Evolutionary conservation across 2,797 vertebrate species (phyloP), one percentile per base, ranked within the genome.

Genomic region (Sebastes diaconus): DNA sequence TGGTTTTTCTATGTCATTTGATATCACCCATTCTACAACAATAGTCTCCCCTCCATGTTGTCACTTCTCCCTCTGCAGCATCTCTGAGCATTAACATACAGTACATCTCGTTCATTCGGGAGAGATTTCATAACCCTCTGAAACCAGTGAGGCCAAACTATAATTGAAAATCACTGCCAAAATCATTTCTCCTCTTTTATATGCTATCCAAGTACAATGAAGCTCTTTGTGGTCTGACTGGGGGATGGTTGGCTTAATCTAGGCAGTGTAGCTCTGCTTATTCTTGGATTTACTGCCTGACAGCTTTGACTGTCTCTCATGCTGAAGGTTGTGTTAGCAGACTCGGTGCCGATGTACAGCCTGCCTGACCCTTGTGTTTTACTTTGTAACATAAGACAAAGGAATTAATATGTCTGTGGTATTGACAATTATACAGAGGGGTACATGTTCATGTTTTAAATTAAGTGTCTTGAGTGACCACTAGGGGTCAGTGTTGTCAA

Each of bases 401-500:
- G 59, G 73, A 84, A 83, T 91, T 85, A 75, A 66, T 67, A 46
- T 30, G 25, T 71, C 69, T 76, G 67, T 42, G 29, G 54, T 68
- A 77, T 46, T 76, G 79, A 81, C 82, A 81, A 59, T 66, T 75
- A 25, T n/a, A 50, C 55, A 50, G 81, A 68, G 9, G 61, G 36
- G 10, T 65, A 13, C 16, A 30, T 29, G 61, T 20, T 75, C 13
- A 22, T 39, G 63, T 18, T 84, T 78, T 50, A 55, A 22, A 73
- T 29, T 2, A 39, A 54, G n/a, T 80, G 30, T 39, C 66, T 57
- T 57, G 3, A 34, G 4, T 34, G 36, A 83, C 92, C 94, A 90
- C 93, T 84, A 91, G 93, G 92, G 92, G 93, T 83, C 93, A 94
- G 75, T 94, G 32, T 88, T 75, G 90, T 86, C 90, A 90, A 92